These are phyloP conservation scores for Pelodytes ibericus DNA, from an alignment of 2,797 vertebrate genomes.

Conservation along the genomic window DNA sequence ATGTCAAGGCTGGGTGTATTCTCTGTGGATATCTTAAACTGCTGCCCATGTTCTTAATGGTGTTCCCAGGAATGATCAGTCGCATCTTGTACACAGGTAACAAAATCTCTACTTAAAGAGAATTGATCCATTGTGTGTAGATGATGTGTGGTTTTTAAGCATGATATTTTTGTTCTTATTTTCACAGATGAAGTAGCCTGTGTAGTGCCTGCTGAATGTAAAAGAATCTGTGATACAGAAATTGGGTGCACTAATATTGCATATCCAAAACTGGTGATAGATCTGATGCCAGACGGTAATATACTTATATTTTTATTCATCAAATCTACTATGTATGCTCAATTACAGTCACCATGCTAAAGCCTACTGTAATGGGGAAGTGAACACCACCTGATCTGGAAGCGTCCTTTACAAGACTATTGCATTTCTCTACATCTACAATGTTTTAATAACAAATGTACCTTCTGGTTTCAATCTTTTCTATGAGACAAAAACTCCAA, in stretches of 20 bases:
- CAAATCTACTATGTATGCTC: neutral
- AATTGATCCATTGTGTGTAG: too few species aligned
- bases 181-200: slow-evolving; percentile 86
- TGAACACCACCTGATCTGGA: too few species aligned
- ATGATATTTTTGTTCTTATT: slow-evolving; percentile 27
- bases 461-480: too few species aligned
- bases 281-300: slow-evolving; percentile 93
- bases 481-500: too few species aligned
- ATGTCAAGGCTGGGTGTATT: slow-evolving; percentile 90
- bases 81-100: slow-evolving; percentile 88
- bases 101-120: neutral
- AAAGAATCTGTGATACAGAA: slow-evolving; percentile 70
- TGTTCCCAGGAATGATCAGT: slow-evolving; percentile 97
- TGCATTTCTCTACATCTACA: too few species aligned
- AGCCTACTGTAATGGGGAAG: too few species aligned
- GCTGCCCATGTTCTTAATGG: slow-evolving; percentile 92
- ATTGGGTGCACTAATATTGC: slow-evolving; percentile 94
- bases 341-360: too few species aligned
- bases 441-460: too few species aligned
- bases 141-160: neutral
- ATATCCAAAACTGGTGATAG: slow-evolving; percentile 89
- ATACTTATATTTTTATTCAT: neutral
- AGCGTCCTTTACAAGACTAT: too few species aligned
- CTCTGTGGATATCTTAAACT: slow-evolving; percentile 93
- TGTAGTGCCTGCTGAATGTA: slow-evolving; percentile 76